phyloP scores from a whole-genome alignment of 2,797 vertebrate genomes.

The Knipowitschia caucasica region DNA sequence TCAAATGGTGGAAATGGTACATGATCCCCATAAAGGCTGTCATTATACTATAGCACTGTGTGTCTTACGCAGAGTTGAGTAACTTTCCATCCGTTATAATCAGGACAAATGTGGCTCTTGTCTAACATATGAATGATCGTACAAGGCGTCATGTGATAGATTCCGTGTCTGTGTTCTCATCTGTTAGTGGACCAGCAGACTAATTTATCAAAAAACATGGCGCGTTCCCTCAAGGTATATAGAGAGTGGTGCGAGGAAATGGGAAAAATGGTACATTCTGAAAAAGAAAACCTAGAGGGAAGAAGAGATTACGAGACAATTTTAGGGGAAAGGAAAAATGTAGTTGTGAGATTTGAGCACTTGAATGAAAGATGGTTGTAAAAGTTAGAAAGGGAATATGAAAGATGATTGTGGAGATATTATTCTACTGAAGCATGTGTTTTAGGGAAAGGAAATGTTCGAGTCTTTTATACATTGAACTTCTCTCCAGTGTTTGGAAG shows the following conservation, averaged over 20 bases:
- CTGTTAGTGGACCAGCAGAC: slow-evolving; percentile 31
- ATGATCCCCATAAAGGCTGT: too few species aligned
- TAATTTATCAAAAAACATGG: slow-evolving; percentile 25
- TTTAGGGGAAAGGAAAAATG: slow-evolving; percentile 30
- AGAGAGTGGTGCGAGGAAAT: slow-evolving; percentile 24
- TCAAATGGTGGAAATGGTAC: too few species aligned
- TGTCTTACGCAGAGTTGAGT: neutral
- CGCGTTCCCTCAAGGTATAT: slow-evolving; percentile 27
- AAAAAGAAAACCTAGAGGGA: slow-evolving; percentile 42
- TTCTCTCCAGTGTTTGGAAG: too few species aligned
- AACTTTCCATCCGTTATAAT: slow-evolving; percentile 2
- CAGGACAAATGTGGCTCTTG: neutral
- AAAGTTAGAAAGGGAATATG: slow-evolving; percentile 24
- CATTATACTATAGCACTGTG: too few species aligned
- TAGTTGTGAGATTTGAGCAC: slow-evolving; percentile 31
- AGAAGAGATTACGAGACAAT: slow-evolving; percentile 50
- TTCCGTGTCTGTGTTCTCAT: slow-evolving; percentile 11
- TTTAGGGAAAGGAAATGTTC: neutral
- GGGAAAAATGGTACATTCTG: slow-evolving; percentile 32
- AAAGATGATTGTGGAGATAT: slow-evolving; percentile 22
- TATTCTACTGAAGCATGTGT: neutral
- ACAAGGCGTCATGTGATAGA: slow-evolving; percentile 17
- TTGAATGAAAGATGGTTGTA: slow-evolving; percentile 31
- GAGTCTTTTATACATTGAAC: neutral
- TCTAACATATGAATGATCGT: slow-evolving; percentile 3